Base-by-base conservation (phyloP, 1,140 invertebrate genomes). In the Latrodectus geometricus region DNA sequence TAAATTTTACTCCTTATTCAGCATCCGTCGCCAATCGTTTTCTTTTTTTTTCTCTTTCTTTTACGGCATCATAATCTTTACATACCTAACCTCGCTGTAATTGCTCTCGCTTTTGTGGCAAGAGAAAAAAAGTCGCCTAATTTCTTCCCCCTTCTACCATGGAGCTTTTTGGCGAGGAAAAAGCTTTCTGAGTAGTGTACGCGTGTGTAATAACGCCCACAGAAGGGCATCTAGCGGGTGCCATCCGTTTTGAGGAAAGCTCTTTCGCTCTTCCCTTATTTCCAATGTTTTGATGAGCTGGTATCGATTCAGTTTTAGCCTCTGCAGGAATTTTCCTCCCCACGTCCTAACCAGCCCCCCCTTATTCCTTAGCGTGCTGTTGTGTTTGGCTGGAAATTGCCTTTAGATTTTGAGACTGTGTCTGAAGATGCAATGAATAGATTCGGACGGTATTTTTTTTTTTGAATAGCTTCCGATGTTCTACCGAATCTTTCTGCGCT, bases 301-400 rank as follows among this genome's bases (percentile, higher is more conserved):
- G 70, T 83, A 83, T 83, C 72, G 80, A 83, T 83, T 83, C 70
- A 74, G 75, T 74, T 81, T 81, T 81, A 81, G 79, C 79, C 35
- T 35, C 35, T 69, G 77, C 77, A 66, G 77, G 48, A 56, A 76
- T n/a, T 61, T 17, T 61, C 54, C 17, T 61, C 74, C 72, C 20
- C 52, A 23, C 20, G 20, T 23, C 14, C 65, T 68, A 15, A 14
- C 35, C 20, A 23, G 50, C 74, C 50, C 23, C 74, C 74, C 23
- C 50, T 50, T 20, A 50, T 74, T 74, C 50, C 48, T 56, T 76
- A 50, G 49, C 35, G 50, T 50, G 35, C 66, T 70, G 79, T 14
- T 68, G 12, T 54, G 66, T 81, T 54, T 81, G 79, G 17, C 66
- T 70, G 48, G 77, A 56, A 81, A 72, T 72, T 54, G 54, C 49